Percentiles rank a stretch among this genome's conserved stretches.
Conservation (phyloP, 2,113 vertebrate species). For the Phylloscopus whistleri region DNA sequence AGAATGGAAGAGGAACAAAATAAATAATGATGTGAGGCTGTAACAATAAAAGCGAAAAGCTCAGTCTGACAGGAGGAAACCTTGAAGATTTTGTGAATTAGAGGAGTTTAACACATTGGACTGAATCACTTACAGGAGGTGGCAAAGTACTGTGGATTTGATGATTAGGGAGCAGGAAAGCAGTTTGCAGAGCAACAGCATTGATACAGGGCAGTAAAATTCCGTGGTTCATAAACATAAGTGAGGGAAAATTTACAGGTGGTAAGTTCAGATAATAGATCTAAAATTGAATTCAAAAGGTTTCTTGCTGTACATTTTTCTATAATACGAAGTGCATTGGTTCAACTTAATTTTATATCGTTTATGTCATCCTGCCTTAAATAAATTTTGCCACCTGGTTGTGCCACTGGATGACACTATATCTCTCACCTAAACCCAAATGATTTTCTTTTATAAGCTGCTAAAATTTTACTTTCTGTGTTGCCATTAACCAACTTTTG, state of each 20-base stretch:
- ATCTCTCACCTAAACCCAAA: not conserved
- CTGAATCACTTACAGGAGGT: not conserved
- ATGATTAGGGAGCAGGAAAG: not conserved
- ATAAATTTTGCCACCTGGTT: not conserved
- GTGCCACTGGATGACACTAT: not conserved
- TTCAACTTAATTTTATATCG: not conserved
- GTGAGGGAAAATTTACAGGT: not conserved
- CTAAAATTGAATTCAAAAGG: not conserved
- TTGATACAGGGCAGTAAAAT: not conserved
- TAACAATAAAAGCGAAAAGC: not conserved
- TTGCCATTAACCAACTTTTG: not conserved
- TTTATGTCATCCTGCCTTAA: not conserved
- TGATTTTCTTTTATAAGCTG: accelerated
- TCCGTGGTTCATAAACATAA: not conserved
- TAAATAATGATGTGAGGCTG: not conserved
- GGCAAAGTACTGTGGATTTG: not conserved
- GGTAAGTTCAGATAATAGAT: not conserved
- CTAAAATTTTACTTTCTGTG: not conserved
- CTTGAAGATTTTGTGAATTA: not conserved
- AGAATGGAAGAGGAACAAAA: not conserved
- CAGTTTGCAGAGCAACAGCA: not conserved
- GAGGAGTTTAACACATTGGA: not conserved
- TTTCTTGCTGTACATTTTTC: not conserved
- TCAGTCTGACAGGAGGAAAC: not conserved
- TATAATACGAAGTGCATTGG: not conserved